Conservation (phyloP, 2,797 vertebrate genomes). For the Oryzias sinensis region DNA sequence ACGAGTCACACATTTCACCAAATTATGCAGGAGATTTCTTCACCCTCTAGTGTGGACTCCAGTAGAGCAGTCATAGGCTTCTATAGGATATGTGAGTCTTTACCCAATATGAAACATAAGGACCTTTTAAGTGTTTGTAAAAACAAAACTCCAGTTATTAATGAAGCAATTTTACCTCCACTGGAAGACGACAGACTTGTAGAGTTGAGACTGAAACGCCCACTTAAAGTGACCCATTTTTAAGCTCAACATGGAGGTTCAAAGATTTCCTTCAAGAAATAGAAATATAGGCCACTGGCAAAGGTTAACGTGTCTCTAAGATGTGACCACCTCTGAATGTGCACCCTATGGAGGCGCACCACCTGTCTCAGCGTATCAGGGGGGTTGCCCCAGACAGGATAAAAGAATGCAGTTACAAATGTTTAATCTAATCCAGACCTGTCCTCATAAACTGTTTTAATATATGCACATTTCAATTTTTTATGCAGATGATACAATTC, state of each 20-base stretch:
- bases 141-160: no score
- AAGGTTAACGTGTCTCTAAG: slow-evolving; percentile 8
- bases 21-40: slow-evolving; percentile 44
- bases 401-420: neutral
- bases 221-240: slow-evolving; percentile 53
- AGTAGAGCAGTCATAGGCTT: slow-evolving; percentile 1
- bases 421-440: slow-evolving; percentile 6
- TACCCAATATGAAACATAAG: no score
- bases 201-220: slow-evolving; percentile 10
- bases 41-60: slow-evolving; percentile 22
- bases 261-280: slow-evolving; percentile 1
- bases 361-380: slow-evolving; percentile 25
- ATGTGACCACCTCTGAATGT: slow-evolving; percentile 20
- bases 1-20: slow-evolving; percentile 52
- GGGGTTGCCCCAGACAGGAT: neutral
- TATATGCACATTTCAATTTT: neutral
- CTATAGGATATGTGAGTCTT: neutral
- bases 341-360: slow-evolving; percentile 21
- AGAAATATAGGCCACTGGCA: slow-evolving; percentile 29
- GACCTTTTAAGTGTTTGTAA: no score
- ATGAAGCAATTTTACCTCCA: neutral
- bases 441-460: neutral
- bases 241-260: slow-evolving; percentile 8
- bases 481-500: neutral
- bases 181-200: slow-evolving; percentile 5